Base-by-base conservation (phyloP, 2,888 invertebrate genomes). In the Pristionchus exspectatus region DNA sequence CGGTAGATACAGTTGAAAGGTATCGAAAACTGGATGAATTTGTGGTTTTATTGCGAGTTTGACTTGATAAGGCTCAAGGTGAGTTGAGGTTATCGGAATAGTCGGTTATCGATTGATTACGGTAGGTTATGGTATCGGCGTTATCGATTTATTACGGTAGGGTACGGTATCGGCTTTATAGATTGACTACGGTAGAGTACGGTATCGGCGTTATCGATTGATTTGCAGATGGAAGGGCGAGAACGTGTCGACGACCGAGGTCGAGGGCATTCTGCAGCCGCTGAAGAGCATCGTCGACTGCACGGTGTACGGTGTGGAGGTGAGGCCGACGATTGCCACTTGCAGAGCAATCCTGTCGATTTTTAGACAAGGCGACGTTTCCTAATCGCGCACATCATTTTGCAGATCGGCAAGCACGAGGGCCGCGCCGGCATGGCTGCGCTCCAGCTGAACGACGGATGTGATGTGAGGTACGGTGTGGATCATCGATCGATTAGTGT, bases 391-490 rank as follows among this genome's bases (percentile, higher is more conserved):
- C 38, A 30, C 33, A 56, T 21, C 7, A 38, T n/a, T 66, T 89
- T 21, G 38, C 87, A 91, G 92, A 92, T 90, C 91, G 96, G 96
- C 95, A 92, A 93, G 86, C 92, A 93, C 84, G 96, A 96, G 93
- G 98, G 98, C 0, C 97, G 97, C 93, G 98, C 98, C 27, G 98
- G 98, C 91, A 98, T 98, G 98, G 98, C 97, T 56, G 97, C 98
- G 44, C 96, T 98, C 90, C 97, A 97, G 33, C 97, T 97, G 30
- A 92, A 94, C 50, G 91, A 93, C 18, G 93, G 92, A 44, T 93
- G 93, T 10, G 92, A 95, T 91, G 89, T 94, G 27, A 94, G 81
- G 93, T 94, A 85, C n/a, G 91, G 56, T 50, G 44, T 9, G 21
- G 30, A n/a, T 27, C 27, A 27, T 30, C 18, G 27, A 27, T 72